Conservation (phyloP, 2,888 invertebrate species). For the Gnatocerus cornutus region DNA sequence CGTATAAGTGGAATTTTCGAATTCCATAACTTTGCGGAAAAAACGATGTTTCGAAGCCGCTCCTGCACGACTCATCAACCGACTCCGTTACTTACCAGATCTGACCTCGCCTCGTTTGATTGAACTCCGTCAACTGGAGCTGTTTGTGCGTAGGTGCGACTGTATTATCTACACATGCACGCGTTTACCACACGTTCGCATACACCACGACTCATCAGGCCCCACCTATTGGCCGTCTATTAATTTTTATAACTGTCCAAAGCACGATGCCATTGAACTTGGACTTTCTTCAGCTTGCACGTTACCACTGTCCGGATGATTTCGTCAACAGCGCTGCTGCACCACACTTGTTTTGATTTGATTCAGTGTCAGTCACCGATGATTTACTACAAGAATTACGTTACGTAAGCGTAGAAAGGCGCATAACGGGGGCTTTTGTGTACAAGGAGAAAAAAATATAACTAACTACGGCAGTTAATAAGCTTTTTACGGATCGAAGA, state of each 20-base stretch:
- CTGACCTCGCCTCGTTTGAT: conserved; percentile 48
- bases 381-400: conserved; percentile 34
- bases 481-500: conserved; percentile 38
- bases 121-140: conserved; percentile 47
- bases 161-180: conserved; percentile 41
- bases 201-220: conserved; percentile 44
- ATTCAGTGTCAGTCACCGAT: conserved; percentile 37
- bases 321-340: conserved; percentile 35
- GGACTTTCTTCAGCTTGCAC: conserved; percentile 29
- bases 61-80: conserved; percentile 23
- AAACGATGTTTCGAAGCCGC: conserved; percentile 29
- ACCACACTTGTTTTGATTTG: conserved; percentile 20
- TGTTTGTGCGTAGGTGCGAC: conserved; percentile 41
- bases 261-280: conserved; percentile 50
- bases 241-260: conserved; percentile 58
- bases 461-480: conserved; percentile 27
- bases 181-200: conserved; percentile 33
- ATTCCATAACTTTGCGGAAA: conserved; percentile 38
- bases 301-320: conserved; percentile 15
- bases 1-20: conserved; percentile 31
- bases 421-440: conserved; percentile 40
- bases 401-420: conserved; percentile 38
- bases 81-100: conserved; percentile 44
- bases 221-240: conserved; percentile 55
- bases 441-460: conserved; percentile 18